Evolutionary conservation across 1,140 invertebrate species (phyloP).

Genomic region (Teleopsis dalmanni): DNA sequence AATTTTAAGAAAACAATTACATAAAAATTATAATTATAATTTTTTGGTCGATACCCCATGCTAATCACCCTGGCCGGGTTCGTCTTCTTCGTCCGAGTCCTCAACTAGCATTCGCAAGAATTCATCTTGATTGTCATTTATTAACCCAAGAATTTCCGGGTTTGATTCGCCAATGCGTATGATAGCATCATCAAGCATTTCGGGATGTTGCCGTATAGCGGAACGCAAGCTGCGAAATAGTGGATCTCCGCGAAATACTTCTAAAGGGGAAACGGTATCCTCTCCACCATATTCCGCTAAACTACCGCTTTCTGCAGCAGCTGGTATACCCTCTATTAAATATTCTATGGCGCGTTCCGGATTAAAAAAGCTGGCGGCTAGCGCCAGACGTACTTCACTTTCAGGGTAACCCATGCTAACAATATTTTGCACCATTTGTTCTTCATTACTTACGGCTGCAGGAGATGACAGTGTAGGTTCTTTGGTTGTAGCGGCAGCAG

Average conservation of each 20-base stretch:
- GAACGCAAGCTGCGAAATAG: constrained; percentile 11
- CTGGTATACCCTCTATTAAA: constrained; percentile 20
- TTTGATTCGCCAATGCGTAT: constrained; percentile 13
- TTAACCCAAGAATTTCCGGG: constrained; percentile 7
- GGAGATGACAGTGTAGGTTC: background rate
- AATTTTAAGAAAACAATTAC: background rate
- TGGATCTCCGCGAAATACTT: constrained; percentile 14
- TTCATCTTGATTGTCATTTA: constrained; percentile 16
- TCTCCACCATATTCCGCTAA: background rate
- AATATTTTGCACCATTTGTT: constrained; percentile 15
- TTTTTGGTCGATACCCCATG: background rate
- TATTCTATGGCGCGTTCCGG: constrained; percentile 26
- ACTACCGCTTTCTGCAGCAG: background rate
- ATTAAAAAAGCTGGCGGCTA: constrained; percentile 23
- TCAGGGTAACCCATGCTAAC: constrained; percentile 28
- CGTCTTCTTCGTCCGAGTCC: constrained; percentile 8
- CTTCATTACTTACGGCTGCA: constrained; percentile 7
- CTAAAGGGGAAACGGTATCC: constrained; percentile 9
- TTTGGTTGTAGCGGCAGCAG: background rate
- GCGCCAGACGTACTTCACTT: constrained; percentile 16
- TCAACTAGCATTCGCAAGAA: constrained; percentile 13
- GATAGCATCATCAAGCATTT: constrained; percentile 10
- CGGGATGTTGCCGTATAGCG: constrained; percentile 13
- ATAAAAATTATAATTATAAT: background rate
- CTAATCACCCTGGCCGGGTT: constrained; percentile 3